These are phyloP conservation scores for Diplogasteroides magnus DNA, from an alignment of 1,140 invertebrate species.

Conservation along the genomic window DNA sequence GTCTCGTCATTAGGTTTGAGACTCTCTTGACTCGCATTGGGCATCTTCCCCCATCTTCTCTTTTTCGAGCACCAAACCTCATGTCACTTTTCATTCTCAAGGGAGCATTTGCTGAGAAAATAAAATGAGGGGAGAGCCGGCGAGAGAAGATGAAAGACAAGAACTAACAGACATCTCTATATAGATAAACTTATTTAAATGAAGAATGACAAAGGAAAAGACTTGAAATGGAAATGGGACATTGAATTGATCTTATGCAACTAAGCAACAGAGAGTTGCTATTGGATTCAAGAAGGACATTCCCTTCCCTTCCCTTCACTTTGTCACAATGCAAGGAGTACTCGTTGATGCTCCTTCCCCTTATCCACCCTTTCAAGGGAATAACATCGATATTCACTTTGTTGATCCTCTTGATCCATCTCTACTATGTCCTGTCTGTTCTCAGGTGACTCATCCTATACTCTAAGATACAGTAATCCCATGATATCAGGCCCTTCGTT, in stretches of 20 bases:
- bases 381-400: not conserved
- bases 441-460: not conserved
- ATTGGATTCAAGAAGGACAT: not conserved
- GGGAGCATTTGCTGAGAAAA: not conserved
- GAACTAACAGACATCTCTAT: too few species aligned
- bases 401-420: not conserved
- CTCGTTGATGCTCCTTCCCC: not conserved
- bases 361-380: not conserved
- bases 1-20: too few species aligned
- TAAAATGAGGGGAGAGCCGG: not conserved
- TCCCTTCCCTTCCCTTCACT: not conserved
- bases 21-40: too few species aligned
- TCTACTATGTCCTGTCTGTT: not conserved
- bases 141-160: not conserved
- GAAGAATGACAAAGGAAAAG: too few species aligned
- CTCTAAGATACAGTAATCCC: not conserved
- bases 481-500: not conserved
- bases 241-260: too few species aligned
- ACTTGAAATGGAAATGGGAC: too few species aligned
- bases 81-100: not conserved
- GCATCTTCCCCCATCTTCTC: not conserved
- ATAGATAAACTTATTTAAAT: too few species aligned
- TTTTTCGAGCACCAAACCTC: not conserved
- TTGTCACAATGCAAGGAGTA: not conserved
- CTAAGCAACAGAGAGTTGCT: too few species aligned